Evolutionary conservation across 2,797 vertebrate genomes (phyloP), one percentile per base, ranked within the genome.

Genomic region (Bufotes viridis): DNA sequence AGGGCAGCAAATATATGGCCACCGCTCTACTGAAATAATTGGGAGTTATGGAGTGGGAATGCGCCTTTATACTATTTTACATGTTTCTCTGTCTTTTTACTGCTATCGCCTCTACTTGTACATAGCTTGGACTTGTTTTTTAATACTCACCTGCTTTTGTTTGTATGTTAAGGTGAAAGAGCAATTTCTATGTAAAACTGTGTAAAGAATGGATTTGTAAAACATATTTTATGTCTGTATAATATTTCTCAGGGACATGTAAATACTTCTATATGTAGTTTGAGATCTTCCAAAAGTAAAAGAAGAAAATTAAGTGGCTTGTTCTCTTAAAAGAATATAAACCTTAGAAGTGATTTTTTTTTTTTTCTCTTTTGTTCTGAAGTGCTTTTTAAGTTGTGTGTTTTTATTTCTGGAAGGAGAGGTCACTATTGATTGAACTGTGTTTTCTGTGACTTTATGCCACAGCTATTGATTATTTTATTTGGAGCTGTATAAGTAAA

Each of bases 191-290:
- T 80, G 90, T 90, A 88, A 85, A 90, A 61, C 75, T 3, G 26
- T 79, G 81, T 84, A 83, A 92, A 90, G 84, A 92, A 91, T 86
- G 80, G 83, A 89, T 81, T 90, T 86, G 91, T 89, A 55, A 29
- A 84, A 57, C 87, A 75, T 90, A 82, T 69, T 90, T 90, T 88
- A 87, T 91, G 86, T 61, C 78, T 94, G 93, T 93, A 92, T 93
- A 86, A 92, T 90, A 92, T 90, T 90, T 86, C 92, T 94, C 92
- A 93, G 93, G 92, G 92, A 93, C 90, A 57, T 93, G 84, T 88
- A 88, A 29, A 88, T 88, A 88, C 24, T 78, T 79, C 79, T 86
- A 51, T 91, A 85, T 91, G 78, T 91, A 92, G 92, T 90, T 91
- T 92, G 90, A 92, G 90, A 91, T 92, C 92, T 94, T 93, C 91